Percentiles rank a stretch among this genome's conserved stretches.
phyloP scores from a whole-genome alignment of 2,797 vertebrate species.

The Fratercula arctica region DNA sequence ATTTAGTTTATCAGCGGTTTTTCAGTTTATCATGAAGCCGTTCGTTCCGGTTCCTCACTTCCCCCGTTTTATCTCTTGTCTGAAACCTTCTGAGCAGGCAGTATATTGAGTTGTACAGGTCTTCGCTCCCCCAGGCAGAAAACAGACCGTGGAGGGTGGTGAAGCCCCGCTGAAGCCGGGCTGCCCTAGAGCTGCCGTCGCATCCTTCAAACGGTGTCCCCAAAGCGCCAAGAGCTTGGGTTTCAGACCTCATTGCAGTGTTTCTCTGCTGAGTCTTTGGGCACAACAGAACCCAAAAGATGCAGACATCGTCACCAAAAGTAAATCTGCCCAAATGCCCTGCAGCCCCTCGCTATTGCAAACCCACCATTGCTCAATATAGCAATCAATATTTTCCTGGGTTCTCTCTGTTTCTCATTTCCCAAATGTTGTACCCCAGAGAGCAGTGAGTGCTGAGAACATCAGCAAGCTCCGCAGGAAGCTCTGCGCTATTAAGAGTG shows the following conservation, averaged over 20 bases:
- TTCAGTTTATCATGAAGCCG: neutral
- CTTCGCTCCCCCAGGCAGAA: neutral
- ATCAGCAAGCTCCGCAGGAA: neutral
- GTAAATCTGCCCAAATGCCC: neutral
- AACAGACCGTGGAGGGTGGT: neutral
- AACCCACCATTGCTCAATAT: rapidly evolving
- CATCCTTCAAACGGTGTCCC: neutral
- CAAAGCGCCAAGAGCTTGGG: neutral
- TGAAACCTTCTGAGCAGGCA: neutral
- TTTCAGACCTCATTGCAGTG: neutral
- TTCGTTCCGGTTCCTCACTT: neutral
- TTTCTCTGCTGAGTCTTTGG: neutral
- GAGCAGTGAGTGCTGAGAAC: neutral
- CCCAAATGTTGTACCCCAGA: neutral
- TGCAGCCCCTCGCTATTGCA: neutral
- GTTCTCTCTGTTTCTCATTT: neutral
- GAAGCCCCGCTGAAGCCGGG: neutral
- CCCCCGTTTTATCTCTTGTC: neutral
- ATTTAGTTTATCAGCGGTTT: constrained; percentile 21
- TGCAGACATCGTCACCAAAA: neutral
- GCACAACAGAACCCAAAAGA: neutral
- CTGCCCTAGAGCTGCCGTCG: rapidly evolving
- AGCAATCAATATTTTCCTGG: neutral
- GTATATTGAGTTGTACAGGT: neutral
- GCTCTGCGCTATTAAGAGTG: neutral